Evolutionary conservation across 2,113 vertebrate species (phyloP).

Genomic region (Ranitomeya variabilis): DNA sequence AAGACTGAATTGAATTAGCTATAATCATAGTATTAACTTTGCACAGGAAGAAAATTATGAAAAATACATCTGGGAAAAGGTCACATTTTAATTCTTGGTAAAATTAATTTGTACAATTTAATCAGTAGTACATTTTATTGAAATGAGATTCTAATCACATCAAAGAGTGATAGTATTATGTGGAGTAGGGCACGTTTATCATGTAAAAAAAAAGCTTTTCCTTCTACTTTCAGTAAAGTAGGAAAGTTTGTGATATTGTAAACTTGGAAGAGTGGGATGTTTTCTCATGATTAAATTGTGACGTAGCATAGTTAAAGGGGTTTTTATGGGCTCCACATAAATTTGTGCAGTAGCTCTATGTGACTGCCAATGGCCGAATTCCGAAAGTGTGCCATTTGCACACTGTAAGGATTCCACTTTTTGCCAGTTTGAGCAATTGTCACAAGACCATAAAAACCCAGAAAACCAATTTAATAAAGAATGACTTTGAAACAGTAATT

Average conservation of each 20-base stretch:
- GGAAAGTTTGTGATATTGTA: not conserved
- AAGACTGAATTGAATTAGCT: slow-evolving; percentile 35
- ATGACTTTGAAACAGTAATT: too few species aligned
- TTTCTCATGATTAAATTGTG: not conserved
- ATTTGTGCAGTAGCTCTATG: too few species aligned
- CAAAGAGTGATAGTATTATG: not conserved
- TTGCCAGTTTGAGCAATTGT: too few species aligned
- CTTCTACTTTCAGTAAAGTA: not conserved
- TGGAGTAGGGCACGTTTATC: not conserved
- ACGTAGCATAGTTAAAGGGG: not conserved
- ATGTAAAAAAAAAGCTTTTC: not conserved
- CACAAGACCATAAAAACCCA: too few species aligned
- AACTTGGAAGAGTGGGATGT: not conserved
- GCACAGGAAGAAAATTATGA: slow-evolving; percentile 42
- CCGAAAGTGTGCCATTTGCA: too few species aligned
- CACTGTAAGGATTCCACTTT: too few species aligned
- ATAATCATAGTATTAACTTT: slow-evolving; percentile 53
- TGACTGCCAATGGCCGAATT: too few species aligned
- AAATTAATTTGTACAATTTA: slow-evolving; percentile 54
- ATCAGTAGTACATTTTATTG: slow-evolving; percentile 41
- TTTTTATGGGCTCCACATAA: too few species aligned
- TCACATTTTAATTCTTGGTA: slow-evolving; percentile 47
- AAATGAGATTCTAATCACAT: slow-evolving; percentile 38
- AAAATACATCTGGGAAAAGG: slow-evolving; percentile 49
- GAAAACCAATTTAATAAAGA: too few species aligned